phyloP scores from a whole-genome alignment of 2,888 invertebrate genomes.

The Drosophila merina region DNA sequence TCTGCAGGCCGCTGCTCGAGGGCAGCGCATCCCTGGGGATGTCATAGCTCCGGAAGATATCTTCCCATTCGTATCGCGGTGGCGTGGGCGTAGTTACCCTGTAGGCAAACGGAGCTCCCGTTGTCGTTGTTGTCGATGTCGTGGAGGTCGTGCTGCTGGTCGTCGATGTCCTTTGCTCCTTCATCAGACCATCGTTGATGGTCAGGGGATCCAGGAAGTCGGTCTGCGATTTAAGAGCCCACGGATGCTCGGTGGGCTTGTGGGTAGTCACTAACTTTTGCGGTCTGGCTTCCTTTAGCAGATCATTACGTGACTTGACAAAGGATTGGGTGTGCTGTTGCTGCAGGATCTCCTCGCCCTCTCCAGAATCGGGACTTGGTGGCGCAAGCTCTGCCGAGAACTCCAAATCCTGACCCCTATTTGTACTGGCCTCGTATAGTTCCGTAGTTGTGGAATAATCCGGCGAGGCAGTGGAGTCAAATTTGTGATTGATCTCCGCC shows the following conservation, averaged over 20 bases:
- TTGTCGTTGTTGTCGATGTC: slow-evolving; percentile 83
- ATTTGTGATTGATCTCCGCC: slow-evolving; percentile 73
- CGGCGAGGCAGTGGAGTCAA: slow-evolving; percentile 71
- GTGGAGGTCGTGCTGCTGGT: slow-evolving; percentile 63
- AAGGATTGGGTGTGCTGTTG: slow-evolving; percentile 89
- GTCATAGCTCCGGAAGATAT: slow-evolving; percentile 84
- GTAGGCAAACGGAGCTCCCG: slow-evolving; percentile 46
- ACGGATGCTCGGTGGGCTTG: slow-evolving; percentile 83
- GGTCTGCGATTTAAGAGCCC: slow-evolving; percentile 86
- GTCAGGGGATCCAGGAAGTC: slow-evolving; percentile 89
- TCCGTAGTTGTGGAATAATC: slow-evolving; percentile 80
- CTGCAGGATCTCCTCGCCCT: slow-evolving; percentile 87
- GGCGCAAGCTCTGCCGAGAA: slow-evolving; percentile 83
- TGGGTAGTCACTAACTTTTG: slow-evolving; percentile 59
- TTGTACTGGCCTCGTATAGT: slow-evolving; percentile 84
- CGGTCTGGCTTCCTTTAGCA: slow-evolving; percentile 53
- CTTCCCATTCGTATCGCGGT: slow-evolving; percentile 80
- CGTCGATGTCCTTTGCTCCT: slow-evolving; percentile 72
- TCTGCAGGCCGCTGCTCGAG: slow-evolving; percentile 87
- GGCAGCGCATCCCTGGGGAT: slow-evolving; percentile 85
- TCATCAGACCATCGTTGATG: slow-evolving; percentile 88
- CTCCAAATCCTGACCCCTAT: slow-evolving; percentile 84
- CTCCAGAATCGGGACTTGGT: slow-evolving; percentile 83
- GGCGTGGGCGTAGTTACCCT: slow-evolving; percentile 79
- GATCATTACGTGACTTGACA: slow-evolving; percentile 85